These are phyloP conservation scores for Hoplostethus atlanticus DNA, from an alignment of 2,797 vertebrate species.

Conservation along the genomic window DNA sequence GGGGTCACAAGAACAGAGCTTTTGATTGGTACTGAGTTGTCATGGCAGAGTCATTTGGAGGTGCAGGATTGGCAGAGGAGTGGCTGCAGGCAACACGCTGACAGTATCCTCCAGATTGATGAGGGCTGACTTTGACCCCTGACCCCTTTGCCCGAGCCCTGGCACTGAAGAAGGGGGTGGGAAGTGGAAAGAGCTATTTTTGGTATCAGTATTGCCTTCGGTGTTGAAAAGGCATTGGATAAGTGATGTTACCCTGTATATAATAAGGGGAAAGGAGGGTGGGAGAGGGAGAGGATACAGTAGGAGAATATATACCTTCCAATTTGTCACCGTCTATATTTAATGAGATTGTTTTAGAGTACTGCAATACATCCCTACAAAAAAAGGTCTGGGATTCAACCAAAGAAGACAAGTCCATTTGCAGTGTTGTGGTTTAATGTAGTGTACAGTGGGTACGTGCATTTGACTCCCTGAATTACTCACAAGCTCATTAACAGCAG, in stretches of 20 bases:
- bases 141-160: conserved; percentile 54
- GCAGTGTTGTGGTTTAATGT: conserved; percentile 25
- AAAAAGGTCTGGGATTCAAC: not conserved
- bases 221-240: conserved; percentile 48
- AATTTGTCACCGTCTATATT: not conserved
- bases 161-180: conserved; percentile 37
- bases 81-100: conserved; percentile 54
- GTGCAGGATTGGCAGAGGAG: conserved; percentile 45
- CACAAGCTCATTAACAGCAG: conserved; percentile 50
- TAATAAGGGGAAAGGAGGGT: conserved; percentile 12
- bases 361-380: not conserved
- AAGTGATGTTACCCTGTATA: conserved; percentile 3
- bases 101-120: conserved; percentile 68
- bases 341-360: conserved; percentile 2
- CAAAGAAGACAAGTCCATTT: conserved; percentile 13
- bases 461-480: conserved; percentile 61
- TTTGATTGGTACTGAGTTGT: conserved; percentile 73
- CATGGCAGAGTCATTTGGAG: conserved; percentile 65
- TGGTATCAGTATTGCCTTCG: conserved; percentile 35
- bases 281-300: not conserved
- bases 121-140: conserved; percentile 63
- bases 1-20: conserved; percentile 57
- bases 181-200: conserved; percentile 63
- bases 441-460: conserved; percentile 24
- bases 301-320: conserved; percentile 8